Evolutionary conservation across 2,888 invertebrate genomes (phyloP).

Genomic region (Mongoloraphidia duomilia): DNA sequence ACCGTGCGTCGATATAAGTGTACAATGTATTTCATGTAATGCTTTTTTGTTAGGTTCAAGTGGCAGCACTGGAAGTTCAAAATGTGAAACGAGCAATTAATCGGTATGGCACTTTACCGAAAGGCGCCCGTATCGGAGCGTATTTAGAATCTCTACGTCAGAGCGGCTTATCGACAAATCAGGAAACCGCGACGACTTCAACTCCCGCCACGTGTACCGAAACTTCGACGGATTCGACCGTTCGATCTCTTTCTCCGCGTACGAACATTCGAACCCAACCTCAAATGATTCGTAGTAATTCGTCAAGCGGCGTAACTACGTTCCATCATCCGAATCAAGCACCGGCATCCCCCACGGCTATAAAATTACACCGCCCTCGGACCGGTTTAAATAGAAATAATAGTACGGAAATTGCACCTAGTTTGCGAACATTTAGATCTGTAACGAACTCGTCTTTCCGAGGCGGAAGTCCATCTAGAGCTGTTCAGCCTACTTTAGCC

Average conservation of each 20-base stretch:
- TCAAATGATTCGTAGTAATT: conserved; percentile 83
- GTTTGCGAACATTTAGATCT: conserved; percentile 30
- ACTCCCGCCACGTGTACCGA: conserved; percentile 20
- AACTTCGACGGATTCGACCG: conserved; percentile 27
- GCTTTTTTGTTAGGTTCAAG: conserved; percentile 39
- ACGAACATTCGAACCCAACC: conserved; percentile 50
- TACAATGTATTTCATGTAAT: not conserved
- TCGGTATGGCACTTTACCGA: conserved; percentile 92
- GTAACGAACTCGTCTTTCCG: conserved; percentile 24
- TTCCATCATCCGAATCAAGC: conserved; percentile 36
- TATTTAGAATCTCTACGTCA: conserved; percentile 87
- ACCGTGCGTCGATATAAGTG: too few species aligned
- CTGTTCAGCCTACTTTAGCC: conserved; percentile 58
- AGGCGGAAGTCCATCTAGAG: conserved; percentile 53
- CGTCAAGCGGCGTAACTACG: conserved; percentile 66
- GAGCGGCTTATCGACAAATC: conserved; percentile 42
- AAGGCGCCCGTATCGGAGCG: conserved; percentile 91
- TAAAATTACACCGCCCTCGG: conserved; percentile 40
- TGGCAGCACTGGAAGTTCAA: conserved; percentile 88
- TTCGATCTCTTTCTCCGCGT: conserved; percentile 47
- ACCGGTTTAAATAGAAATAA: conserved; percentile 28
- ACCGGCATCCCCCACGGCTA: conserved; percentile 44
- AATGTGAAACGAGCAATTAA: conserved; percentile 91
- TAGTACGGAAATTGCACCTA: conserved; percentile 27
- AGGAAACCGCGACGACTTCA: conserved; percentile 21